phyloP scores from a whole-genome alignment of 2,797 vertebrate species.

The Paedocypris micromegethes region DNA sequence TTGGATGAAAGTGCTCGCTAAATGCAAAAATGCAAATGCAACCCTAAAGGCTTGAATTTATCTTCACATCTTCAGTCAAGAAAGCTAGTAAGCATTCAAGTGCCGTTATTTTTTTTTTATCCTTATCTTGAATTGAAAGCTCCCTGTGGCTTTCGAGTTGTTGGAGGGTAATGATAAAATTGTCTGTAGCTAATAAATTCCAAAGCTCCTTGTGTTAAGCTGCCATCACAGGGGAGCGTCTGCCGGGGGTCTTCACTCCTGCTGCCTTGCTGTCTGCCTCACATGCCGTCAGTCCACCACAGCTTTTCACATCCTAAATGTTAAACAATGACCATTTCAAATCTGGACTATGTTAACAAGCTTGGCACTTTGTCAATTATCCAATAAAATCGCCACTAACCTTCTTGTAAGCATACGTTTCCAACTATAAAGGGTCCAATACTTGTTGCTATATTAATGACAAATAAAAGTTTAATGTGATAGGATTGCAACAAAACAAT shows the following conservation, averaged over 20 bases:
- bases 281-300: background rate
- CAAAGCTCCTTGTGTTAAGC: conserved; percentile 44
- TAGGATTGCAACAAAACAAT: too few species aligned
- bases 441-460: too few species aligned
- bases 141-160: conserved; percentile 53
- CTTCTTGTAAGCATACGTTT: background rate
- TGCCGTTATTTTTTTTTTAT: conserved; percentile 55
- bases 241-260: conserved; percentile 7
- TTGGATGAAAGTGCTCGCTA: too few species aligned
- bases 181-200: conserved; percentile 51
- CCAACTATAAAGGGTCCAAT: too few species aligned
- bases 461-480: too few species aligned
- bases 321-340: conserved; percentile 1
- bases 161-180: conserved; percentile 47
- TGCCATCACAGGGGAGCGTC: conserved; percentile 32
- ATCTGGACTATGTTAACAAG: background rate
- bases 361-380: too few species aligned
- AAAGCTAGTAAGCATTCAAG: too few species aligned
- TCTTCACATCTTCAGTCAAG: too few species aligned
- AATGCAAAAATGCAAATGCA: too few species aligned
- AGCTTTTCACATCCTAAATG: conserved; percentile 3
- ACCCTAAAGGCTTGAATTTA: too few species aligned
- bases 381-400: background rate
- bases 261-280: conserved; percentile 19
- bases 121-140: conserved; percentile 55